Percentiles rank a stretch among this genome's conserved stretches.
phyloP scores from a whole-genome alignment of 2,888 invertebrate species.

The Drosophila melanosoma region DNA sequence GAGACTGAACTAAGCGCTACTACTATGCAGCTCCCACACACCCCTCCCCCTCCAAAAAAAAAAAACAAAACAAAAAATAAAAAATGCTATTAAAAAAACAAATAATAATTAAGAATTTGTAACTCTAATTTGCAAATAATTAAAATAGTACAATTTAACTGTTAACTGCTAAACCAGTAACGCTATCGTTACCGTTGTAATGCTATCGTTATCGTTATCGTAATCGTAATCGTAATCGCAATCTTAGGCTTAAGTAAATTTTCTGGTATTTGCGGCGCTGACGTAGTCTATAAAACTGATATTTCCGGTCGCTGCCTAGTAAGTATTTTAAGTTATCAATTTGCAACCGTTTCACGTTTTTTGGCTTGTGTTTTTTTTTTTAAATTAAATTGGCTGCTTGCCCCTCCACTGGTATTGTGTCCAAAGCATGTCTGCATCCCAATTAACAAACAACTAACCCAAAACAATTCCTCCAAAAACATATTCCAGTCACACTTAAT shows the following conservation, averaged over 20 bases:
- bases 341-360: constrained; percentile 6
- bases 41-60: constrained; percentile 1
- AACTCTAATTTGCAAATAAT: constrained; percentile 28
- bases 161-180: constrained; percentile 24
- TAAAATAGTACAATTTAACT: constrained; percentile 27
- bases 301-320: constrained; percentile 47
- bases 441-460: constrained; percentile 18
- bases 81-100: constrained; percentile 9
- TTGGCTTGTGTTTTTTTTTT: constrained; percentile 39
- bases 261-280: constrained; percentile 55
- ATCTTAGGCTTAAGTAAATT: constrained; percentile 33
- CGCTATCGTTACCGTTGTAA: constrained; percentile 8
- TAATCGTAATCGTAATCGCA: constrained; percentile 49
- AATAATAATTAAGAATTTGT: constrained; percentile 12
- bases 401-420: constrained; percentile 38
- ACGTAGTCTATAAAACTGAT: constrained; percentile 39
- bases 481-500: not conserved
- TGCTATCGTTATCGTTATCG: constrained; percentile 24
- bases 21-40: constrained; percentile 19
- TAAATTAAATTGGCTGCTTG: constrained; percentile 51
- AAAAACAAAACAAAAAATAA: constrained; percentile 10
- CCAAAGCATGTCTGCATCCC: constrained; percentile 36
- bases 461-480: not conserved
- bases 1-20: constrained; percentile 75
- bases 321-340: constrained; percentile 50